A percentile compares a stretch with the other conserved stretches of the same genome.
phyloP scores from a whole-genome alignment of 2,797 vertebrate genomes.

The Rallus crepitans region DNA sequence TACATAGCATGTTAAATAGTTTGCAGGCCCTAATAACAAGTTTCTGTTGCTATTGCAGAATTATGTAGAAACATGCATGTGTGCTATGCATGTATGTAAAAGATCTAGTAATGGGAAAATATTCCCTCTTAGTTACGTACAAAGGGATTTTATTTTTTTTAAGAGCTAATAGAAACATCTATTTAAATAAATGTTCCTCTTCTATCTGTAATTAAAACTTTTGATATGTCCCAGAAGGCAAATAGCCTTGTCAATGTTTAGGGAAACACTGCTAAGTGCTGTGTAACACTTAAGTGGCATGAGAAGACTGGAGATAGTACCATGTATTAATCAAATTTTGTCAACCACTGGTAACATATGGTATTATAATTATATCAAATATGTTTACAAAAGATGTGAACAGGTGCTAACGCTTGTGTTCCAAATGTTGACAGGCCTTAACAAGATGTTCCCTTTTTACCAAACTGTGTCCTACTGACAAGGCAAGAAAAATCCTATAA shows the following conservation, averaged over 20 bases:
- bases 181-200: neutral
- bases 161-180: neutral
- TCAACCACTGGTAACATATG: conserved; percentile 32
- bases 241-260: neutral
- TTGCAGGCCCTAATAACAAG: neutral
- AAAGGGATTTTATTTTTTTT: neutral
- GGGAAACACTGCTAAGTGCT: neutral
- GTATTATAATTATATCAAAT: conserved; percentile 46
- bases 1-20: neutral
- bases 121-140: neutral
- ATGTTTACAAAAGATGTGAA: conserved; percentile 37
- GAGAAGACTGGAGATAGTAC: neutral
- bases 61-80: neutral
- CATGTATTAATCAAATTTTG: conserved; percentile 25
- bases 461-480: neutral
- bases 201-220: neutral
- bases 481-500: neutral
- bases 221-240: neutral
- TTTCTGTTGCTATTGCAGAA: neutral
- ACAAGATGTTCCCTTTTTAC: neutral
- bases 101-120: neutral
- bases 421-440: conserved; percentile 22
- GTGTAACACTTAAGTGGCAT: neutral
- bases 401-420: conserved; percentile 10
- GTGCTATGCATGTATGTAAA: fast-evolving